These are phyloP conservation scores for Leptinotarsa tumamoca DNA, from an alignment of 2,888 invertebrate species.

Conservation along the genomic window DNA sequence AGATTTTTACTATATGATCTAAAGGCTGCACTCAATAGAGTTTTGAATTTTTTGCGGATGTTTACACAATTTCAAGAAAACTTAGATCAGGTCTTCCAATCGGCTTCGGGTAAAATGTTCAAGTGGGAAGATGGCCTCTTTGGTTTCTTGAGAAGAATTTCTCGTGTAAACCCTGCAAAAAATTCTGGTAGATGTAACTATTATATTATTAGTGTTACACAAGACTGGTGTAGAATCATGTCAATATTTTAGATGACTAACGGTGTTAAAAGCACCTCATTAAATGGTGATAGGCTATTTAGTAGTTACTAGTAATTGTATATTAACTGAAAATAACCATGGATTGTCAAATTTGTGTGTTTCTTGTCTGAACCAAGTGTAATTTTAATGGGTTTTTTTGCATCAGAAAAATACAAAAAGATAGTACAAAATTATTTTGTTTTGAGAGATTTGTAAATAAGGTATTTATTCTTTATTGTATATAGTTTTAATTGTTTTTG, in stretches of 20 bases:
- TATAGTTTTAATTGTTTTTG: slow-evolving; percentile 41
- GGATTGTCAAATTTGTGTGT: slow-evolving; percentile 56
- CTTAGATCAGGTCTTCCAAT: background rate
- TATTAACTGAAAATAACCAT: slow-evolving; percentile 57
- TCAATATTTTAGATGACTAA: slow-evolving; percentile 62
- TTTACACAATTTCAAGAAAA: background rate
- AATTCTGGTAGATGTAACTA: slow-evolving; percentile 51
- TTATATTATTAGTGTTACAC: slow-evolving; percentile 64
- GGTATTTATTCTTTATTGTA: slow-evolving; percentile 47
- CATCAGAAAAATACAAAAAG: slow-evolving; percentile 37
- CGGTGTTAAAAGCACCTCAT: slow-evolving; percentile 60
- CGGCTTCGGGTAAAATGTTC: slow-evolving; percentile 6
- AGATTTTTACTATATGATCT: slow-evolving; percentile 61
- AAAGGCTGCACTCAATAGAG: slow-evolving; percentile 64
- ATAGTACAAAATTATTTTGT: slow-evolving; percentile 50
- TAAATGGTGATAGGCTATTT: slow-evolving; percentile 64
- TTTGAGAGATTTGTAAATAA: slow-evolving; percentile 46
- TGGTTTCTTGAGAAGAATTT: background rate
- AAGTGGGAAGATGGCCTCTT: background rate
- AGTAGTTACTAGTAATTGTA: slow-evolving; percentile 56
- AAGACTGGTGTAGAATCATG: slow-evolving; percentile 67
- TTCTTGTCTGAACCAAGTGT: slow-evolving; percentile 28
- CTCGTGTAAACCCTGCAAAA: background rate
- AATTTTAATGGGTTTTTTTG: slow-evolving; percentile 41
- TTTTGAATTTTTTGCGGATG: slow-evolving; percentile 34